phyloP scores from a whole-genome alignment of 2,113 vertebrate species.

The Tinamus guttatus region DNA sequence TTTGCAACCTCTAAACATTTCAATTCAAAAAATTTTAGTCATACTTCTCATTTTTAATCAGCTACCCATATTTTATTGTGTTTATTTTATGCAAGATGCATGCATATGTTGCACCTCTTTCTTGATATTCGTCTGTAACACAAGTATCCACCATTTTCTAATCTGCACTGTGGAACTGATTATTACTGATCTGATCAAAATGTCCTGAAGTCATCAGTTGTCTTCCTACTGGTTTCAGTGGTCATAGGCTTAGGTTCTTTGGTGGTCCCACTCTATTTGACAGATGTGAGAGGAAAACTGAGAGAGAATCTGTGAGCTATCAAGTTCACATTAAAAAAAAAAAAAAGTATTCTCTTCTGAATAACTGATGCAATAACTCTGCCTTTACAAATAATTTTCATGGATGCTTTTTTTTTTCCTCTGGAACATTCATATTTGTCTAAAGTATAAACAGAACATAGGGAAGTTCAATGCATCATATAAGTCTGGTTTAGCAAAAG shows the following conservation, averaged over 20 bases:
- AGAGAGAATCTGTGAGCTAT: neutral
- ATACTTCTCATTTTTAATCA: neutral
- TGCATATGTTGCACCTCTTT: neutral
- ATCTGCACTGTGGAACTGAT: neutral
- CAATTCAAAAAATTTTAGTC: neutral
- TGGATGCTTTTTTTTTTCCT: neutral
- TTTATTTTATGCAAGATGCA: neutral
- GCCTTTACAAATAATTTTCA: neutral
- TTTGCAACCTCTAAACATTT: neutral
- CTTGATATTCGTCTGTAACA: neutral
- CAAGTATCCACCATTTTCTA: neutral
- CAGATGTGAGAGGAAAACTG: neutral
- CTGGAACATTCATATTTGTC: neutral
- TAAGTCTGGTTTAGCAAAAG: neutral
- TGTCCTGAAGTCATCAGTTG: neutral
- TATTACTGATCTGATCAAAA: neutral
- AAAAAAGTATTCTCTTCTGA: neutral
- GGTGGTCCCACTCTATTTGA: neutral
- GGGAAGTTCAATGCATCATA: neutral
- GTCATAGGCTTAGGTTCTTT: neutral
- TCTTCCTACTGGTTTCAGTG: neutral
- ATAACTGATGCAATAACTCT: neutral
- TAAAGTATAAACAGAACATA: neutral
- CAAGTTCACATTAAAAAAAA: neutral
- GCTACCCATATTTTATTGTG: neutral